These are phyloP conservation scores for Lathamus discolor DNA, from an alignment of 2,113 vertebrate genomes.

Conservation along the genomic window DNA sequence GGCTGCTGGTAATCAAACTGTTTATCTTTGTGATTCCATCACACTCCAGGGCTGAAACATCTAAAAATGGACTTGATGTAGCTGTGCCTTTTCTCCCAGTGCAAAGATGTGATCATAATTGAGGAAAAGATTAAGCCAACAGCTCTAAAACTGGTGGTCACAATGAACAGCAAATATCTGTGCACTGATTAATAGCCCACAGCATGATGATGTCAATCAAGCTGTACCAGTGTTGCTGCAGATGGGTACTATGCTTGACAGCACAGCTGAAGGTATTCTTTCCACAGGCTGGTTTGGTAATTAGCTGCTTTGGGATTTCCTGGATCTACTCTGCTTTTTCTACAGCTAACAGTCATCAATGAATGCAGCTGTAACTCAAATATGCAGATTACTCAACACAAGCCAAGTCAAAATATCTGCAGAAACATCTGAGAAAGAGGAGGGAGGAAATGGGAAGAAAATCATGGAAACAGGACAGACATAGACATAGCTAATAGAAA, in stretches of 20 bases:
- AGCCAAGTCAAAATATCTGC: not conserved
- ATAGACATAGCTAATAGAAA: not conserved
- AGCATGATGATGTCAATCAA: not conserved
- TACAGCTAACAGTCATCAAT: constrained; percentile 6
- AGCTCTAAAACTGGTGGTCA: not conserved
- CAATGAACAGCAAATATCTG: not conserved
- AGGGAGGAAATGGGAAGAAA: not conserved
- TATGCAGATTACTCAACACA: not conserved
- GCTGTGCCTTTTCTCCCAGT: not conserved
- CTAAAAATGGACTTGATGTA: not conserved
- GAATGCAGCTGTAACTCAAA: not conserved
- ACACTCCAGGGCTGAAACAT: not conserved
- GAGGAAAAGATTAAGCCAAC: not conserved
- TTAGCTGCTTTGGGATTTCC: constrained; percentile 44
- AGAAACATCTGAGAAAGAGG: not conserved
- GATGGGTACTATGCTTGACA: not conserved
- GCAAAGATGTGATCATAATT: not conserved
- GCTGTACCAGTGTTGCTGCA: not conserved
- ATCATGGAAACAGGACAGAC: not conserved
- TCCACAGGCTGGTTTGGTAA: constrained; percentile 8
- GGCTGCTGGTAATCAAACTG: not conserved
- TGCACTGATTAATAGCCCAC: not conserved
- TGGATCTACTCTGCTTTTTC: not conserved
- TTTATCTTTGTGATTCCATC: not conserved
- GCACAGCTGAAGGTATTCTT: not conserved